Conservation (phyloP, 2,888 invertebrate species). For the Crocallis elinguaria region DNA sequence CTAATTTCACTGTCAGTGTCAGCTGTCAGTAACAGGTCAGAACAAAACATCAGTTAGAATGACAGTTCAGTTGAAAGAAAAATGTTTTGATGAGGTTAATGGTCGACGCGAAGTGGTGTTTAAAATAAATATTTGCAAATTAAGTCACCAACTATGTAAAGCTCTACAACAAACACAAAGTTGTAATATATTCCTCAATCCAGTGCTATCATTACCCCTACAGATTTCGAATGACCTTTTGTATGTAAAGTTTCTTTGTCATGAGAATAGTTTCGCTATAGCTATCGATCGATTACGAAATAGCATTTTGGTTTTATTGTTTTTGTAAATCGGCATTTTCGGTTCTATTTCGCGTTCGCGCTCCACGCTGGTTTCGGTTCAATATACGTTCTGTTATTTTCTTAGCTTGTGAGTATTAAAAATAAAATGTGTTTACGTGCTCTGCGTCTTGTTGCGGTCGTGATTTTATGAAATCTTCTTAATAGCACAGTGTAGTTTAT, state of each 20-base stretch:
- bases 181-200: conserved; percentile 37
- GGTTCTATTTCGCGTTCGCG: conserved; percentile 33
- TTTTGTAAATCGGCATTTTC: conserved; percentile 39
- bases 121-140: conserved; percentile 26
- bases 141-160: conserved; percentile 49
- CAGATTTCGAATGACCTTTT: conserved; percentile 31
- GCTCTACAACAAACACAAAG: conserved; percentile 41
- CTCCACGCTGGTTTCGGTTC: conserved; percentile 40
- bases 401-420: conserved; percentile 48
- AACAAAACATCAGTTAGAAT: background rate
- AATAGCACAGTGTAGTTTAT: conserved; percentile 31
- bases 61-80: background rate
- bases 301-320: conserved; percentile 60
- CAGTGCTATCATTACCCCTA: conserved; percentile 43
- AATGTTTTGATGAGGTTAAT: conserved; percentile 67
- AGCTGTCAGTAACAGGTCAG: background rate
- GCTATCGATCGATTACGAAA: conserved; percentile 84
- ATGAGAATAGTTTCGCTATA: conserved; percentile 70
- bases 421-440: conserved; percentile 59
- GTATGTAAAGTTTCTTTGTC: conserved; percentile 74
- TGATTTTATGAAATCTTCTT: conserved; percentile 51
- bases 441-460: conserved; percentile 47
- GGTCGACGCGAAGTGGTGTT: conserved; percentile 62
- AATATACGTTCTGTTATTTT: conserved; percentile 27
- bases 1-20: no score